Evolutionary conservation across 2,797 vertebrate genomes (phyloP), one percentile per base, ranked within the genome.

Genomic region (Crossoptilon crossoptilon): DNA sequence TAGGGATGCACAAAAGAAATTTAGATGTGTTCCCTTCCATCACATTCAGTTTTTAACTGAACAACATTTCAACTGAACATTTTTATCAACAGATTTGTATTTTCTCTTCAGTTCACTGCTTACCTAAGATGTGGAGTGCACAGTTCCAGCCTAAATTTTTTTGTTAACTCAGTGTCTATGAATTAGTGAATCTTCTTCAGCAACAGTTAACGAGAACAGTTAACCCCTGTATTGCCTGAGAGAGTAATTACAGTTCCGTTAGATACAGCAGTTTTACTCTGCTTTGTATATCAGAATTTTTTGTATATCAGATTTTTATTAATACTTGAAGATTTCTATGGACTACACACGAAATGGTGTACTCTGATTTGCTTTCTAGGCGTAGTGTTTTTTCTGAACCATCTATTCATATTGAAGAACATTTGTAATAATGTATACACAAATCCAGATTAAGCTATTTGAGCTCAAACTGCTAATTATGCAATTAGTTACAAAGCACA

Each of bases 181-280:
- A 93, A 58, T 86, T 95, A 95, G 49, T 68, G 16, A 78, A 78
- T 93, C 95, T 91, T 55, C 84, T 92, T 69, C 66, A 53, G 51
- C 70, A 90, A 49, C 19, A 77, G 35, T 51, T 91, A 90, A 69
- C 77, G 66, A 80, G 19, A 91, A 63, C 43, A 89, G 59, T 91
- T 95, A 95, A 95, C 73, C 51, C 17, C 24, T 37, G 9, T 69
- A 56, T 18, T 70, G 24, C n/a, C 59, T 53, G 84, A n/a, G 6
- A 70, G 33, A 48, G 16, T 83, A 80, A 74, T 76, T 84, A 35
- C 12, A 16, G 21, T 69, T 35, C 72, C 80, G 29, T 33, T 39
- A 82, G 35, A 46, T 29, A 37, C 22, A 75, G 24, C 6, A 63
- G 13, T 11, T 87, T 87, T n/a, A 22, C 3, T 63, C 37, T 77